These are phyloP conservation scores for Rhogogaster chlorosoma DNA, from an alignment of 2,888 invertebrate species.

Conservation along the genomic window DNA sequence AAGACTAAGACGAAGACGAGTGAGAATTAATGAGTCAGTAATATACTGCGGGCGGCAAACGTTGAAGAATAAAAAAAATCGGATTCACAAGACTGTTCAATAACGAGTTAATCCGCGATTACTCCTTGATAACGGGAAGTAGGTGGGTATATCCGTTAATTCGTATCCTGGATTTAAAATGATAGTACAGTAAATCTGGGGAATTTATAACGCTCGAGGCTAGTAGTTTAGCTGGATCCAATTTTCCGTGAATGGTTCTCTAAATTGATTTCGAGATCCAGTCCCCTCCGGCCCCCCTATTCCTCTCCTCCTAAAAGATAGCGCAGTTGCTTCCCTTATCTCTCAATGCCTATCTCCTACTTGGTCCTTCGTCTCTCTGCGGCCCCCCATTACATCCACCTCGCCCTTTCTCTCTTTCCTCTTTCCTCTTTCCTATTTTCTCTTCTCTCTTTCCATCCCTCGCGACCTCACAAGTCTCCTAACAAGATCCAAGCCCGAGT, in stretches of 20 bases:
- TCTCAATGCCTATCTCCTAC: constrained; percentile 48
- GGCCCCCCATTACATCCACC: constrained; percentile 26
- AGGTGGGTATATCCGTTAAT: not conserved
- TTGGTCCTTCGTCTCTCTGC: constrained; percentile 39
- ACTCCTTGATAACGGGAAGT: not conserved
- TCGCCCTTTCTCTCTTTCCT: not conserved
- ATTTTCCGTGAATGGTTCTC: constrained; percentile 66
- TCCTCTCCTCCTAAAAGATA: constrained; percentile 16
- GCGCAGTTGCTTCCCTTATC: constrained; percentile 46
- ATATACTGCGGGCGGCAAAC: not conserved
- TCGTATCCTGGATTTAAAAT: constrained; percentile 6
- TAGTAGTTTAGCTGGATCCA: constrained; percentile 49
- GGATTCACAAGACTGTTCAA: not conserved
- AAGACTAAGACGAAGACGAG: no score
- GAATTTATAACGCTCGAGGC: constrained; percentile 40
- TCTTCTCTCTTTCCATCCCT: not conserved
- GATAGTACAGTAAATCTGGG: constrained; percentile 27
- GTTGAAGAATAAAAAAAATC: not conserved
- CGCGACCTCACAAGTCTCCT: not conserved
- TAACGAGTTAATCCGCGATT: constrained; percentile 23
- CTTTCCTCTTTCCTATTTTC: not conserved
- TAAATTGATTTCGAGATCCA: constrained; percentile 74
- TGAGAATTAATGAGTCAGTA: not conserved
- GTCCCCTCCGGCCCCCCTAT: constrained; percentile 55
- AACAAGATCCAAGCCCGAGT: constrained; percentile 63